Evolutionary conservation across 2,888 invertebrate genomes (phyloP), one percentile per base, ranked within the genome.

Genomic region (Sinopyrophorus schimmeli): DNA sequence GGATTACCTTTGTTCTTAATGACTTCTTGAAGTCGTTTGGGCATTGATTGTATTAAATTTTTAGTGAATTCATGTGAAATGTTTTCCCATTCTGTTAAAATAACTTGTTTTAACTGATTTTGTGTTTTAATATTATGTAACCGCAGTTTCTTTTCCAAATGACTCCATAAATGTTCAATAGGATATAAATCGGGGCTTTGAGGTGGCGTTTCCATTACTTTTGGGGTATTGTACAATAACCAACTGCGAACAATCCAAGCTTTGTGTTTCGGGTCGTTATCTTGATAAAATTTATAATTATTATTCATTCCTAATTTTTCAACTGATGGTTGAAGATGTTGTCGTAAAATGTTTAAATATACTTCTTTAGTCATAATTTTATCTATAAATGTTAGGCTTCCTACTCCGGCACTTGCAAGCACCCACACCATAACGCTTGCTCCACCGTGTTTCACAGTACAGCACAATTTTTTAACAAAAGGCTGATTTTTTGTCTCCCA

Each of bases 401-500:
- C 59, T 0, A 61, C 52, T 14, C 59, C 60, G 34, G 42, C 37
- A 16, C 49, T 54, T 7, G 55, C 30, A 64, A 58, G 41, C 52
- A 58, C 5, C 61, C 61, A 63, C 5, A 62, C 56, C 55, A 58
- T 55, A 2, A 63, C 59, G 7, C 37, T 52, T 7, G 61, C 61
- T 5, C 58, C 60, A 9, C 60, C 60, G 38, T 63, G 61, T 34
- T 66, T 65, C 0, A 65, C 56, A n/a, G 61, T 62, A 12, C 57
- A 37, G 4, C 14, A 17, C 6, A 60, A 17, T 55, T n/a, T n/a
- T n/a, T 6, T n/a, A n/a, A n/a, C n/a, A n/a, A n/a, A n/a, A n/a
- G n/a, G n/a, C n/a, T n/a, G n/a, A n/a, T n/a, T n/a, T n/a, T n/a
- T n/a, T n/a, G n/a, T n/a, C n/a, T n/a, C n/a, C n/a, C n/a, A n/a